These are phyloP conservation scores for Sinonovacula constricta DNA, from an alignment of 1,140 invertebrate genomes.

Conservation along the genomic window DNA sequence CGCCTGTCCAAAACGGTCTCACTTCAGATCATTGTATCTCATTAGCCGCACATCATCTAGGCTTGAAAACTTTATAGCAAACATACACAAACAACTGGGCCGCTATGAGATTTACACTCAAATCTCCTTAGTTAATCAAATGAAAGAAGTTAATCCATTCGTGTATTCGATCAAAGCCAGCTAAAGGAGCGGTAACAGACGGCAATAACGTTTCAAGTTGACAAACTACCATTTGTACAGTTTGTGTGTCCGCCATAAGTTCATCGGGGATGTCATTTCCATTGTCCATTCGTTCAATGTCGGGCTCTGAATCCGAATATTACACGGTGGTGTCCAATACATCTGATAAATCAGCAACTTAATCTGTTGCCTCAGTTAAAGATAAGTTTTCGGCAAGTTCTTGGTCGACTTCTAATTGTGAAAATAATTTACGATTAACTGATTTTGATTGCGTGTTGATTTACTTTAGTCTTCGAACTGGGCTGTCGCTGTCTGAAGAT, in stretches of 20 bases:
- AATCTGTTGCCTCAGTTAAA: slow-evolving; percentile 22
- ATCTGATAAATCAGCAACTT: slow-evolving; percentile 21
- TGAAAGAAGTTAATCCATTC: slow-evolving; percentile 8
- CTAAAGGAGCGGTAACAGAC: slow-evolving; percentile 9
- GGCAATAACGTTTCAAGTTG: slow-evolving; percentile 11
- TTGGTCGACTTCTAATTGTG: slow-evolving; percentile 31
- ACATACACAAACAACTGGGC: slow-evolving; percentile 4
- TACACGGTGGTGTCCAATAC: slow-evolving; percentile 16
- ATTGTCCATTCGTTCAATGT: background rate
- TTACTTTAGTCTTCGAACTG: slow-evolving; percentile 17
- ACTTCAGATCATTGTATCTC: no score
- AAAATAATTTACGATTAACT: slow-evolving; percentile 13
- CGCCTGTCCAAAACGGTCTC: no score
- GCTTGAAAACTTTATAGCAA: background rate
- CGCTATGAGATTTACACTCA: slow-evolving; percentile 5
- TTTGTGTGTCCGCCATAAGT: slow-evolving; percentile 6
- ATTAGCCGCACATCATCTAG: no score
- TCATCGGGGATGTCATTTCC: slow-evolving; percentile 8
- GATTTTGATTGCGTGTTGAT: slow-evolving; percentile 27
- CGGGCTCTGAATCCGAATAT: slow-evolving; percentile 17
- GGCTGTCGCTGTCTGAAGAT: slow-evolving; percentile 28
- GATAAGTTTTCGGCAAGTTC: slow-evolving; percentile 16
- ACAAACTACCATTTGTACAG: slow-evolving; percentile 16
- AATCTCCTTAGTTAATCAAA: slow-evolving; percentile 19
- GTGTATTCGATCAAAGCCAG: no score